A percentile compares a stretch with the other conserved stretches of the same genome.
phyloP scores from a whole-genome alignment of 2,797 vertebrate genomes.

The Anisognathus igniventris region DNA sequence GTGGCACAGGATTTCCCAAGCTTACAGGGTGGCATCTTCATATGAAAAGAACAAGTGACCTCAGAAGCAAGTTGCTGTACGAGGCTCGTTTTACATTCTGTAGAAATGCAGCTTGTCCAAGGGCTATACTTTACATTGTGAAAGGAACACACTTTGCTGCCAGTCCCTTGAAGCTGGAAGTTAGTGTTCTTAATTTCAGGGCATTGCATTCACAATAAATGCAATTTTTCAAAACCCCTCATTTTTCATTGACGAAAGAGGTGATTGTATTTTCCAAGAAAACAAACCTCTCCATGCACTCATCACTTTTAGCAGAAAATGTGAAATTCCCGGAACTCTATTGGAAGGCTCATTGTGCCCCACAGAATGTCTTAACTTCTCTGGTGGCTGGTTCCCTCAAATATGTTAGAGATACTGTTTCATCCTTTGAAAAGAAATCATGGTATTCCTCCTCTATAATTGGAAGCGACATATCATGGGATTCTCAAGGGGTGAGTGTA shows the following conservation, averaged over 20 bases:
- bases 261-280: neutral
- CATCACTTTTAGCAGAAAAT: neutral
- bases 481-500: neutral
- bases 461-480: neutral
- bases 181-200: neutral
- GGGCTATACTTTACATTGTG: neutral
- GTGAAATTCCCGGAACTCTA: neutral
- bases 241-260: neutral
- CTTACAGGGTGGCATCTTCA: neutral
- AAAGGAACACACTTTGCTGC: neutral
- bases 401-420: neutral
- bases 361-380: neutral
- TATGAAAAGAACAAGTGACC: constrained; percentile 39
- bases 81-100: neutral
- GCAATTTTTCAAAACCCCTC: neutral
- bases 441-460: neutral
- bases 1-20: constrained; percentile 13
- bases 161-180: neutral
- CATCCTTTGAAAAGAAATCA: neutral
- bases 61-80: neutral
- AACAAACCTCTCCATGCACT: neutral
- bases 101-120: neutral
- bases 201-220: neutral
- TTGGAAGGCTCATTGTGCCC: neutral
- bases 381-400: neutral